phyloP scores from a whole-genome alignment of 2,797 vertebrate genomes.

The Parauchenoglanis punctatus region DNA sequence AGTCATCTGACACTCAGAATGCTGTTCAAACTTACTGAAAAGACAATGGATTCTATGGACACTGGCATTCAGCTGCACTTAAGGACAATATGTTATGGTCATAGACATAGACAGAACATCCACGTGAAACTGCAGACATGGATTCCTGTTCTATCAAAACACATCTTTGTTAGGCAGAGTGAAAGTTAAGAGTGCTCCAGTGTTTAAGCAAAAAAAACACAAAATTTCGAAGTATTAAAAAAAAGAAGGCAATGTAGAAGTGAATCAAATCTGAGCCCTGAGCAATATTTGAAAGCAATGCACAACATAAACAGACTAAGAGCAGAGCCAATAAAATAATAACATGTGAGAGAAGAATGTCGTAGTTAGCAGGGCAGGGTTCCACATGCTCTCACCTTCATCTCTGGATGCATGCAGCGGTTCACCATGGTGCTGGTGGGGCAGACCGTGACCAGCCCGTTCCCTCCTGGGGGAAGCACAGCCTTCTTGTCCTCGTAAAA shows the following conservation, averaged over 20 bases:
- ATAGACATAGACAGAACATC: background rate
- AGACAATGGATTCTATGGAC: background rate
- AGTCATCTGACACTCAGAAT: background rate
- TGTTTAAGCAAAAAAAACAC: background rate
- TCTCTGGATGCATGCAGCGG: constrained; percentile 96
- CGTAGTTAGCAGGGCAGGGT: background rate
- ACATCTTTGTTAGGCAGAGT: background rate
- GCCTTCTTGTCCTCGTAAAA: constrained; percentile 99
- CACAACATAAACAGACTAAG: background rate
- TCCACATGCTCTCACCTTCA: constrained; percentile 83
- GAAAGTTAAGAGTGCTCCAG: background rate
- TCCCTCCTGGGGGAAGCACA: constrained; percentile 81
- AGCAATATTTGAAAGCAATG: background rate
- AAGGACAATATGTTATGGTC: background rate
- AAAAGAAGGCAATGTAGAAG: background rate
- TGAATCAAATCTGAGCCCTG: background rate
- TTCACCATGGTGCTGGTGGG: constrained; percentile 88
- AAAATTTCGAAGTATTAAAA: background rate
- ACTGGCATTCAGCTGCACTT: background rate
- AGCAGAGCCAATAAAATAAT: background rate
- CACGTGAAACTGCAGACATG: background rate
- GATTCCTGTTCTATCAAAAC: background rate
- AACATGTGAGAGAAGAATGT: background rate
- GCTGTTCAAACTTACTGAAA: background rate
- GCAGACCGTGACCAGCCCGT: constrained; percentile 78